A percentile compares a stretch with the other conserved stretches of the same genome.
Evolutionary conservation across 2,888 invertebrate species (phyloP).

Genomic region (Stenolophus ochropezus): DNA sequence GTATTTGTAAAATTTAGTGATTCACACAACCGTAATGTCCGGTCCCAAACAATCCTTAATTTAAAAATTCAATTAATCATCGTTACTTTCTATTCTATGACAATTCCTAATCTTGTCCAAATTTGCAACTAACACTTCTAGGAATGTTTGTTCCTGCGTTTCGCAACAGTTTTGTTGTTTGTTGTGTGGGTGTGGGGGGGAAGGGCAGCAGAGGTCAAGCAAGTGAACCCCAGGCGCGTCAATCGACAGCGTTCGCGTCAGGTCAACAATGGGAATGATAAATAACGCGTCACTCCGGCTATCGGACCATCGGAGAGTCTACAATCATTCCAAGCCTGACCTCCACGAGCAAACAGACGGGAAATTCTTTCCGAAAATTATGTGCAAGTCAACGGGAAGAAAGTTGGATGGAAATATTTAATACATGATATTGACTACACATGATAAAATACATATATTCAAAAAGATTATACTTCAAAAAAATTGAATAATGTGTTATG

Average conservation of each 20-base stretch:
- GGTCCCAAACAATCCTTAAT: neutral
- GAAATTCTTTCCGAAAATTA: neutral
- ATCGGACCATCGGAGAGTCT: conserved; percentile 23
- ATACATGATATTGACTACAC: no score
- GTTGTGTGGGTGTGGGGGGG: neutral
- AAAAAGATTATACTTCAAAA: no score
- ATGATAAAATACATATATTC: no score
- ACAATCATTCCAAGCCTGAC: neutral
- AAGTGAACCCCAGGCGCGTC: conserved; percentile 52
- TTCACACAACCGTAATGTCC: neutral
- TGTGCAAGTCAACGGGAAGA: no score
- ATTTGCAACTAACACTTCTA: neutral
- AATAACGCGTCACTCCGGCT: conserved; percentile 49
- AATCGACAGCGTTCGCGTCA: conserved; percentile 58
- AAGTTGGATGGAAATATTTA: no score
- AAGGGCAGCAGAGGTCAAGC: conserved; percentile 47
- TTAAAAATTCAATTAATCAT: neutral
- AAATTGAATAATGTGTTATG: no score
- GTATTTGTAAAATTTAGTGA: neutral
- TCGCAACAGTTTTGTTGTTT: conserved; percentile 24
- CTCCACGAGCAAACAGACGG: neutral
- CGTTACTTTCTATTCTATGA: neutral
- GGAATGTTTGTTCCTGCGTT: conserved; percentile 14
- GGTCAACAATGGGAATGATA: conserved; percentile 58
- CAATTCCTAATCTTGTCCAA: neutral